A percentile compares a stretch with the other conserved stretches of the same genome.
These are phyloP conservation scores for Gobio gobio DNA, from an alignment of 2,113 vertebrate genomes.

Conservation along the genomic window DNA sequence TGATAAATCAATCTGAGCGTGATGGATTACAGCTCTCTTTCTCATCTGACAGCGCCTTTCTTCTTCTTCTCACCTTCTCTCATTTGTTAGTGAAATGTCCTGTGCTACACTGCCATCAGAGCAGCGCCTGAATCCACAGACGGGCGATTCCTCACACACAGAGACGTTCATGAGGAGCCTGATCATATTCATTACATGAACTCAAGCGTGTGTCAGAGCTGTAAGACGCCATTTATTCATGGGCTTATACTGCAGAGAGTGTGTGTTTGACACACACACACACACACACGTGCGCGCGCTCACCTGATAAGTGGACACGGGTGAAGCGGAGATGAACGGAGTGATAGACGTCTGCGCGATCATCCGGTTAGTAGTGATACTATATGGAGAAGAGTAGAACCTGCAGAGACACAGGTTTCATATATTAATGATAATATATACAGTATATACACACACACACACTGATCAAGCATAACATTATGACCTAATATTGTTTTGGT, in stretches of 20 bases:
- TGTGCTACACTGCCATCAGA: not conserved
- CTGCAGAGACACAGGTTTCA: constrained; percentile 63
- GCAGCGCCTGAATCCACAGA: not conserved
- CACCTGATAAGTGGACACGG: constrained; percentile 90
- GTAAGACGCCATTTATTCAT: too few species aligned
- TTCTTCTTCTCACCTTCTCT: not conserved
- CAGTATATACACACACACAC: too few species aligned
- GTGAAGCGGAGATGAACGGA: constrained; percentile 82
- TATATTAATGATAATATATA: not conserved
- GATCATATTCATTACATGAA: not conserved
- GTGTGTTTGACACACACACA: not conserved
- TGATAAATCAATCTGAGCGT: not conserved
- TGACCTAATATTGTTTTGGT: too few species aligned
- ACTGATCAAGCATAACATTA: too few species aligned
- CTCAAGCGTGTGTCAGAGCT: not conserved
- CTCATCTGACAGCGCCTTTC: not conserved
- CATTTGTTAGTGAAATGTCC: not conserved
- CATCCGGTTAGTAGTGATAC: constrained; percentile 98
- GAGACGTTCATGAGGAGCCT: not conserved
- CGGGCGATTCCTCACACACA: not conserved
- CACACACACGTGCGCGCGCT: constrained; percentile 21
- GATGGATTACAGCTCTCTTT: not conserved
- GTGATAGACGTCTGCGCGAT: constrained; percentile 98
- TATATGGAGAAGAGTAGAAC: constrained; percentile 98
- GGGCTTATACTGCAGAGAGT: not conserved